Base-by-base conservation (phyloP, 37 sponge, comb jelly and placozoan species). In the Theonella swinhoei region DNA sequence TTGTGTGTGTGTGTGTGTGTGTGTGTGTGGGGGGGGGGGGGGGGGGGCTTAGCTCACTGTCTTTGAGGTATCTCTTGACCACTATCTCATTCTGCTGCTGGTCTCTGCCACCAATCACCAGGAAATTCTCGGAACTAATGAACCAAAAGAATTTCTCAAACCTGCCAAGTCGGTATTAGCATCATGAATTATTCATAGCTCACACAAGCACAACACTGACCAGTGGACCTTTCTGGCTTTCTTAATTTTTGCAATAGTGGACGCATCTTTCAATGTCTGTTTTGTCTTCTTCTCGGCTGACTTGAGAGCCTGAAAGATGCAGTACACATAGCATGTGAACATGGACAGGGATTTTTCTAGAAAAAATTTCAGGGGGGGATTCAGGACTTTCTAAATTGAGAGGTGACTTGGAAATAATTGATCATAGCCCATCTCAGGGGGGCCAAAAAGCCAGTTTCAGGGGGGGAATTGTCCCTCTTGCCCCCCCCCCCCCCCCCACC, bases 71-170 rank as follows among this genome's bases (percentile, higher is more conserved):
- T 39, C 86, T 92, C 83, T 96, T 96, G 26, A 99, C 99, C 64
- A 96, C 65, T 8, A 91, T 84, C 58, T 99, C 99, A 74, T 99
- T 99, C 73, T 99, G 99, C 75, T 95, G 97, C 25, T 89, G 94
- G 84, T 99, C 99, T 3, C 99, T 68, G 36, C 99, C 99, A 66
- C 97, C 99, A 70, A 99, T 93, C 26, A 99, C 86, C 25, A 99
- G 88, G 78, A 83, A 99, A 37, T 96, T 96, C 67, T 99, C 99
- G 5, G 95, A 95, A 59, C 90, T 91, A 59, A 99, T 93, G 67
- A 94, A 99, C 97, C 97, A 99, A 64, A 80, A 83, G 82, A 95
- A 99, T 87, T 99, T 99, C 87, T 99, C 99, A 95, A 99, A 99
- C 96, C 94, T 93, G 22, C 36, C 62, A 4, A 58, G 3, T 7